A percentile compares a stretch with the other conserved stretches of the same genome.
Conservation (phyloP, 2,113 vertebrate genomes). For the human (Homo sapiens) region DNA sequence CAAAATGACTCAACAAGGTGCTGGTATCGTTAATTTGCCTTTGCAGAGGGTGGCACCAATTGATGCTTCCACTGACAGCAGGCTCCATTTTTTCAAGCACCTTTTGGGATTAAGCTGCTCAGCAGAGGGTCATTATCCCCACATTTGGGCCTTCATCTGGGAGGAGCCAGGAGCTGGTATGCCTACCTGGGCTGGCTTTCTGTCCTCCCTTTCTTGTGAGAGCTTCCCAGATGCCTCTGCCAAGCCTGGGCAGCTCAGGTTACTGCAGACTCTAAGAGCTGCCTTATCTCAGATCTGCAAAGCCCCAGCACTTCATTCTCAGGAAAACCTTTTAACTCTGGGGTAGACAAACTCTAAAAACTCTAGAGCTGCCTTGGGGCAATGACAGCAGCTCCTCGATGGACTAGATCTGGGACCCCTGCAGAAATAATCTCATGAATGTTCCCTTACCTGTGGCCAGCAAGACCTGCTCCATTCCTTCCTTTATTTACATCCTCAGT, state of each 20-base stretch:
- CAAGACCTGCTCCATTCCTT: background rate
- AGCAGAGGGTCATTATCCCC: conserved; percentile 12
- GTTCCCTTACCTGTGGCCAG: background rate
- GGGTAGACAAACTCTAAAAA: background rate
- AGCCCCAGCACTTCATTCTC: background rate
- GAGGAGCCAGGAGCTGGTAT: background rate
- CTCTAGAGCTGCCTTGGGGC: background rate
- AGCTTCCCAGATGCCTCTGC: background rate
- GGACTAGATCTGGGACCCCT: too few species aligned
- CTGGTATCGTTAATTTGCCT: background rate
- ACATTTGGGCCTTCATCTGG: background rate
- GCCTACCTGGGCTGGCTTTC: background rate
- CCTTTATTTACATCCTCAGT: background rate
- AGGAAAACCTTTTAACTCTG: conserved; percentile 49
- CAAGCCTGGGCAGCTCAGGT: conserved; percentile 42
- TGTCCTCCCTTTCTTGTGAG: background rate
- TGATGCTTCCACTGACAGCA: background rate
- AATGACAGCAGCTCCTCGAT: background rate
- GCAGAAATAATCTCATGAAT: background rate
- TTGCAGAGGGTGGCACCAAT: background rate
- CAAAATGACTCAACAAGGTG: accelerated
- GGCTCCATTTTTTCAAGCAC: background rate
- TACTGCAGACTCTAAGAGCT: conserved; percentile 3
- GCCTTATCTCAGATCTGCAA: conserved; percentile 68
- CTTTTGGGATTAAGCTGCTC: background rate